A percentile compares a stretch with the other conserved stretches of the same genome.
phyloP scores from a whole-genome alignment of 2,797 vertebrate species.

The Platyrinchus mystaceus region DNA sequence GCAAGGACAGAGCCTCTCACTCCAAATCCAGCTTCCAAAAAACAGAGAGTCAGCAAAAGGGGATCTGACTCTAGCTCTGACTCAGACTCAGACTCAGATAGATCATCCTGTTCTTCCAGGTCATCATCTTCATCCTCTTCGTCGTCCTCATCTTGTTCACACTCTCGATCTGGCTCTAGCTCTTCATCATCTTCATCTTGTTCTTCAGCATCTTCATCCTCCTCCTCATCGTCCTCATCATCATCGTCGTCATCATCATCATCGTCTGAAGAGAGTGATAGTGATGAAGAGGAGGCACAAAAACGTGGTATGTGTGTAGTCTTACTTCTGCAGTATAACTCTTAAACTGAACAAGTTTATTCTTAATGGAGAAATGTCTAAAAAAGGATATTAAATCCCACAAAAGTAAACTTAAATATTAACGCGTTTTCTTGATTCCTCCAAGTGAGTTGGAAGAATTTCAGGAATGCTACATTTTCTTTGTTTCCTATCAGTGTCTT shows the following conservation, averaged over 20 bases:
- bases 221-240: constrained; percentile 91
- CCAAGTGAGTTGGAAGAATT: neutral
- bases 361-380: neutral
- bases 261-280: constrained; percentile 93
- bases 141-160: constrained; percentile 88
- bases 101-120: constrained; percentile 94
- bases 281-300: constrained; percentile 86
- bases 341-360: neutral
- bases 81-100: constrained; percentile 88
- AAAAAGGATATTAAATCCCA: neutral
- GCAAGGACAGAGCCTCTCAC: constrained; percentile 94
- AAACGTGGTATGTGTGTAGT: constrained; percentile 85
- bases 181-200: constrained; percentile 91
- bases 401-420: neutral
- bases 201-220: constrained; percentile 87
- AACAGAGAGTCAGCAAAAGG: constrained; percentile 87
- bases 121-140: constrained; percentile 87
- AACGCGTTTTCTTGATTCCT: neutral
- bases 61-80: constrained; percentile 84
- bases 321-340: constrained; percentile 36
- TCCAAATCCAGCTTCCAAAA: constrained; percentile 91
- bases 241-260: constrained; percentile 84
- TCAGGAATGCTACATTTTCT: neutral
- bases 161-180: constrained; percentile 86
- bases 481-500: neutral